Evolutionary conservation across 2,888 invertebrate species (phyloP), one percentile per base, ranked within the genome.

Genomic region (Cyrtodaria siliqua): DNA sequence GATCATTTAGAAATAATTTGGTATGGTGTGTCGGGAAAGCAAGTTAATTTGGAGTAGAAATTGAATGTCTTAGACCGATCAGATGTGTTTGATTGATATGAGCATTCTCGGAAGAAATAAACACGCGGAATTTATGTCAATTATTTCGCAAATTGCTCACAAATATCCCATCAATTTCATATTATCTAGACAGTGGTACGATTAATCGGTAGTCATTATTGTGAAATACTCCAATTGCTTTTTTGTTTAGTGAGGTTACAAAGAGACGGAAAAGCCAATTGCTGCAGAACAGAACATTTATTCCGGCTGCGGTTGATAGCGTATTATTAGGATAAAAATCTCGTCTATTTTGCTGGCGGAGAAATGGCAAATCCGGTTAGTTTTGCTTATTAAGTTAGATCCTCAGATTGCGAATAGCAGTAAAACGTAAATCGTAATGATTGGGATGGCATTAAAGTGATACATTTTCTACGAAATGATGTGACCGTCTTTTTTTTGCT

Each of bases 61-160:
- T 80, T 76, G 76, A 80, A 80, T 78, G 78, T 68, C 72, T 72
- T 72, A 62, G 67, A 72, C 64, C 77, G 67, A 77, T 73, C 70
- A 57, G 76, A 67, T 77, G 62, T 47, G 47, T 70, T 73, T 80
- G 80, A 80, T 80, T 80, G 80, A 80, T 80, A 77, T 68, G 76
- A 77, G 70, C 80, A 80, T 77, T 77, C 73, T 76, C 29, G 61
- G 80, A 80, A 77, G 80, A 80, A 77, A 80, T 80, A 78, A 80
- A 80, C 76, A 77, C 70, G 70, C 63, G 66, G 67, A 80, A 80
- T 80, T 74, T 76, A 77, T 80, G 80, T 80, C 80, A 80, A 80
- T 80, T 80, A 80, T 80, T 76, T 68, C 70, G 73, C 76, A 80
- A 80, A 80, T 80, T 80, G 76, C 80, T 80, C 80, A 77, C 80